Evolutionary conservation across 37 sponge, comb jelly and placozoan species (phyloP), one percentile per base, ranked within the genome.

Genomic region (Aplysina aerophoba): DNA sequence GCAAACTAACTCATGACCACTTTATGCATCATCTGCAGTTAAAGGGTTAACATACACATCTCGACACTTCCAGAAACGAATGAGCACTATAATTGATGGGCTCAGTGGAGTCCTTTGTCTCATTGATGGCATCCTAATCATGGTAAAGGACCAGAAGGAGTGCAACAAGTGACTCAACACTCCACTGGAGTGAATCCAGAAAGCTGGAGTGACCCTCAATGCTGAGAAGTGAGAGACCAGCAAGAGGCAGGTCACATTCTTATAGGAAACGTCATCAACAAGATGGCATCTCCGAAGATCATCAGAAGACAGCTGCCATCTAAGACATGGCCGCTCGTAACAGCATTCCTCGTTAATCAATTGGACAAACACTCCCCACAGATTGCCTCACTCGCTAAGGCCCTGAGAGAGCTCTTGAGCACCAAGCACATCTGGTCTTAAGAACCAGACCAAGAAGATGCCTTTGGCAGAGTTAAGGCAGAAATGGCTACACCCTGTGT

Each of bases 401-500:
- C 60, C 19, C 19, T 58, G 60, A 58, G 60, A 58, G 60, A 58
- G 60, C 60, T 58, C 60, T 58, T 58, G 19, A 58, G 60, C 19
- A 19, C 19, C 60, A 58, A 58, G 60, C 16, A 58, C 16, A 19
- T 19, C 16, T 58, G 60, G 60, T 21, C 19, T 21, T 58, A 19
- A 19, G 60, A 19, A 58, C 60, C 60, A 58, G 19, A 16, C 19
- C 60, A 58, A 58, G 19, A 58, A 58, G 60, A 58, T n/a, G n/a
- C n/a, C n/a, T n/a, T n/a, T n/a, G n/a, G n/a, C n/a, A 58, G 19
- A 58, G 19, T 19, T 21, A 58, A 58, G 19, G 60, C 60, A 21
- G 60, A 58, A 58, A 58, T 58, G 19, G 60, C 60, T 19, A 58
- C 60, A 58, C 60, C 60, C 60, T 58, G 60, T 21, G 60, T 58